Base-by-base conservation (phyloP, 2,888 invertebrate genomes). In the Mythimna vitellina region DNA sequence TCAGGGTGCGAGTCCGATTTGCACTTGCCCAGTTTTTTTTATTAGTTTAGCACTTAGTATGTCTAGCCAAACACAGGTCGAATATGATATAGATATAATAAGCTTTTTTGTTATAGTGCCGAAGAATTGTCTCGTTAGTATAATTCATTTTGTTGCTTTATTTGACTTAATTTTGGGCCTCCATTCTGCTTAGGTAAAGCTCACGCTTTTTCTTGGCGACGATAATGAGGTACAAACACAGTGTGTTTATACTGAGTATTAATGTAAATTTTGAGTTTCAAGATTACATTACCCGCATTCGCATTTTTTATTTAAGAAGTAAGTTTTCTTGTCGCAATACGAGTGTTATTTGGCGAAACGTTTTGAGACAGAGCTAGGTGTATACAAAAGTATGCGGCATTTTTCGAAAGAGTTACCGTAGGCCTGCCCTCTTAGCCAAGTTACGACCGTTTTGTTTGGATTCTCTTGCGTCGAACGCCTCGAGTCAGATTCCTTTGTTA, bases 161-260 rank as follows among this genome's bases (percentile, higher is more conserved):
- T 76, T 81, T 61, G n/a, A 14, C 25, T 58, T 65, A 22, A 73
- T 65, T 64, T 61, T 57, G 61, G 29, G 32, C 32, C 29, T 57
- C 49, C 7, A 25, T 78, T 81, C 12, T 53, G 25, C n/a, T 46
- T 62, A 49, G 12, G 35, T 65, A 65, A 53, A 74, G 29, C 14
- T 80, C 12, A 4, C 20, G 49, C 3, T 58, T 65, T 62, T 61
- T 53, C 51, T 35, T 42, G 12, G 46, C 46, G n/a, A 53, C 20
- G 51, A 65, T 67, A 61, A 74, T 56, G 60, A 64, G 22, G 51
- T 64, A 35, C 54, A 42, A 67, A 74, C 60, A 64, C 51, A 64
- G 29, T 35, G 32, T 51, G 25, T 72, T 56, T 46, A 49, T 76
- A 65, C 54, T 63, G 32, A 20, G 57, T 51, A 42, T 20, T 25